Evolutionary conservation across 2,797 vertebrate genomes (phyloP), one percentile per base, ranked within the genome.

Genomic region (Lycodopsis pacificus): DNA sequence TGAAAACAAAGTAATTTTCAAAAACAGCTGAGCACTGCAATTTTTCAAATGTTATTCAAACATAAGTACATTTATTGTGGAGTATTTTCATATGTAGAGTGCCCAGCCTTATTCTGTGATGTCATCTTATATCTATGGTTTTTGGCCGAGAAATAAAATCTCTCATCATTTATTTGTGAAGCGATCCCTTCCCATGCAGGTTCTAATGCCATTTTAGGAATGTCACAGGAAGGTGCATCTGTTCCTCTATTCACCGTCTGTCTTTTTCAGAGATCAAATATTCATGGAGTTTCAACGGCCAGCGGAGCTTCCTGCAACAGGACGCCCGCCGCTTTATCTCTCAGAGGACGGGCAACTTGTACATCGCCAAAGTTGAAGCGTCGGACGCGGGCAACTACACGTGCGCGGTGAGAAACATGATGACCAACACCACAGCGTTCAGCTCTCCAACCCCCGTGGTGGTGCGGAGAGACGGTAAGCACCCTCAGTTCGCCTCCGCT

Each of bases 311-410:
- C 25, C 94, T 97, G 27, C 95, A 96, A 57, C 97, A 97, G 86
- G 97, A 99, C 82, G 95, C 90, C 20, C 96, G 97, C 0, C 96
- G 97, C 49, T 99, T 99, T 7, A 95, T 99, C 82, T 99, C 97
- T 0, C 97, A 98, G 83, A 94, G 94, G 76, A 99, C 97, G 0
- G 97, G 97, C 0, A 98, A 98, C 79, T 83, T 99, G 13, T 98
- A 97, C 89, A 95, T 99, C 0, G 97, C 97, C 2, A 98, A 98
- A 90, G 97, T 99, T 59, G 97, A 98, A 71, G 87, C 91, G 20
- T 97, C 96, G 0, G 97, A 98, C 0, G 97, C 88, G 1, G 97
- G 97, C 5, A 98, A 98, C 92, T 99, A 98, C 82, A 98, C 96
- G 0, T 98, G 98, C 0, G 96, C 93, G 70, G 96, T 98, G 86